Percentiles rank a stretch among this genome's conserved stretches.
Conservation (phyloP, 2,113 vertebrate genomes). For the Pogona vitticeps region DNA sequence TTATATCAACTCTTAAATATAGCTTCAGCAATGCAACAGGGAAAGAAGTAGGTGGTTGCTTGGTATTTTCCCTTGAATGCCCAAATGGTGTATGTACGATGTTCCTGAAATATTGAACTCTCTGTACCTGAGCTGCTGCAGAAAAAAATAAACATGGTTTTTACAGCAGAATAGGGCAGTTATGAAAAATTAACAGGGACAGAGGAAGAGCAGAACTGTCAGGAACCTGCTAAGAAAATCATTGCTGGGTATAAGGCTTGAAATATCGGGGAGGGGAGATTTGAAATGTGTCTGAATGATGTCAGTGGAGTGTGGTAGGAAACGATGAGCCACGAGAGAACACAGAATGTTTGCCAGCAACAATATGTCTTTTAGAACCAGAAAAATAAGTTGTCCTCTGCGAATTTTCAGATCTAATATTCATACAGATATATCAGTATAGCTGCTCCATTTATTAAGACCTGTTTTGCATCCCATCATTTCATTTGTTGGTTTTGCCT, state of each 20-base stretch:
- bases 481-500: neutral
- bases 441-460: neutral
- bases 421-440: neutral
- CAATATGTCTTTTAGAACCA: neutral
- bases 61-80: neutral
- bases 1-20: neutral
- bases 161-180: neutral
- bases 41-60: neutral
- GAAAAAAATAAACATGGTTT: neutral
- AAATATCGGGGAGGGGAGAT: neutral
- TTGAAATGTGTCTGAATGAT: neutral
- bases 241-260: neutral
- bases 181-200: constrained; percentile 5
- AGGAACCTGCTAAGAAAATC: neutral
- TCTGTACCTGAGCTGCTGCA: neutral
- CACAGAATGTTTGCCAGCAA: neutral
- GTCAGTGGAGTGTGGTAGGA: neutral
- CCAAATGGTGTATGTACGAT: neutral
- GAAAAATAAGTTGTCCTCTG: neutral
- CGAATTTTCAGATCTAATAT: neutral
- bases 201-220: neutral
- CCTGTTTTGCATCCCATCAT: neutral
- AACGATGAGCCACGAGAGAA: neutral
- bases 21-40: neutral
- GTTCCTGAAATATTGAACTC: neutral